phyloP scores from a whole-genome alignment of 92 coral and sea anemone species.

The Anthopleura xanthogrammica region DNA sequence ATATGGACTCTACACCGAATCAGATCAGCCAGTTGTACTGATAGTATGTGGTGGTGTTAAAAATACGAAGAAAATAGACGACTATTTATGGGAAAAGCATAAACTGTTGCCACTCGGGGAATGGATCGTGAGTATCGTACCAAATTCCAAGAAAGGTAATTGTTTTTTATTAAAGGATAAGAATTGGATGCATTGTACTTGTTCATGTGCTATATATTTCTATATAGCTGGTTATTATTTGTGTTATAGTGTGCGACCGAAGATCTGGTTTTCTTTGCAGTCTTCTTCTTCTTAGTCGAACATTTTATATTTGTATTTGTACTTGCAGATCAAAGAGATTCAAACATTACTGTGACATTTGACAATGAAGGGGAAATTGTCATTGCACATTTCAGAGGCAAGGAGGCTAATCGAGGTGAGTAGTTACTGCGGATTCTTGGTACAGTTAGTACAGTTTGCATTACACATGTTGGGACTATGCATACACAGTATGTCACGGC shows the following conservation, averaged over 20 bases:
- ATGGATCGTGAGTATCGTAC: background rate
- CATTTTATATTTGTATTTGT: background rate
- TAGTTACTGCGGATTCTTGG: background rate
- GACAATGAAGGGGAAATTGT: background rate
- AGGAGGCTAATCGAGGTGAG: background rate
- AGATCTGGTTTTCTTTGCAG: too few species aligned
- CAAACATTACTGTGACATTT: background rate
- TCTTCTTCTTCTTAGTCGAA: background rate
- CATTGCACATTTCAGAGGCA: background rate
- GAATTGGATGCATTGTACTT: too few species aligned
- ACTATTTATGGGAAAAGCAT: background rate
- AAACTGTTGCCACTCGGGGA: background rate
- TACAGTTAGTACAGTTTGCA: too few species aligned
- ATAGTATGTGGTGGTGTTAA: background rate
- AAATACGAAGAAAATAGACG: background rate
- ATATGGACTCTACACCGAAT: conserved; percentile 5
- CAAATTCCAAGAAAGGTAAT: background rate
- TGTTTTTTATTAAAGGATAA: background rate
- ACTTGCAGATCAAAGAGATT: background rate
- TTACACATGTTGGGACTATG: too few species aligned
- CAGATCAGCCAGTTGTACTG: background rate
- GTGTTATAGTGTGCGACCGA: too few species aligned
- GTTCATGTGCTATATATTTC: too few species aligned
- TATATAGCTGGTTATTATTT: too few species aligned
- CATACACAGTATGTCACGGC: too few species aligned